phyloP scores from a whole-genome alignment of 2,113 vertebrate genomes.

The Illadopsis cleaveri region DNA sequence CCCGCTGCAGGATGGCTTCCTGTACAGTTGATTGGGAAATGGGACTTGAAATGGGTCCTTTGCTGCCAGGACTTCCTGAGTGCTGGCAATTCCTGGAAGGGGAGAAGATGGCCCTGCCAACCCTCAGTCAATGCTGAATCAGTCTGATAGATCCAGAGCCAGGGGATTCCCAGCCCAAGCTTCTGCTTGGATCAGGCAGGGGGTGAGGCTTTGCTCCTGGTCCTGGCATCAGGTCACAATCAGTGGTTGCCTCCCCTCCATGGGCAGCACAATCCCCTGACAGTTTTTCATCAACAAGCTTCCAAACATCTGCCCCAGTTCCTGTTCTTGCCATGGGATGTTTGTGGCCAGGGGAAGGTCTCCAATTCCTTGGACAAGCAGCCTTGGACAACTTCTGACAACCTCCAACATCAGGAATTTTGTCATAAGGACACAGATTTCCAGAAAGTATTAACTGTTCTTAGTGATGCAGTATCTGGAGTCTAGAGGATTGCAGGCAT shows the following conservation, averaged over 20 bases:
- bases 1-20: neutral
- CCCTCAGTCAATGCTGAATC: neutral
- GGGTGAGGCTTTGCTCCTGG: neutral
- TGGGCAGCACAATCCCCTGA: neutral
- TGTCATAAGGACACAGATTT: neutral
- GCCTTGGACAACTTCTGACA: neutral
- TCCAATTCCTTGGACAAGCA: neutral
- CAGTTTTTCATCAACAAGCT: neutral
- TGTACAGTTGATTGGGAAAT: neutral
- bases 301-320: neutral
- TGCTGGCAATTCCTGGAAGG: neutral
- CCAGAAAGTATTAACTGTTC: neutral
- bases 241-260: neutral
- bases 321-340: accelerated
- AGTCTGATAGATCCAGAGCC: neutral
- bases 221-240: neutral
- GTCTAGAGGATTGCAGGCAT: neutral
- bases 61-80: neutral
- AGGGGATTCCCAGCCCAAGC: neutral
- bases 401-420: neutral
- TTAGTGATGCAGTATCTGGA: neutral
- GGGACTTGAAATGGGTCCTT: neutral
- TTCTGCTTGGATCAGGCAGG: neutral
- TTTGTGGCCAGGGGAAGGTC: neutral
- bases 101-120: neutral